These are phyloP conservation scores for Acleris sparsana DNA, from an alignment of 2,888 invertebrate genomes.

Conservation along the genomic window DNA sequence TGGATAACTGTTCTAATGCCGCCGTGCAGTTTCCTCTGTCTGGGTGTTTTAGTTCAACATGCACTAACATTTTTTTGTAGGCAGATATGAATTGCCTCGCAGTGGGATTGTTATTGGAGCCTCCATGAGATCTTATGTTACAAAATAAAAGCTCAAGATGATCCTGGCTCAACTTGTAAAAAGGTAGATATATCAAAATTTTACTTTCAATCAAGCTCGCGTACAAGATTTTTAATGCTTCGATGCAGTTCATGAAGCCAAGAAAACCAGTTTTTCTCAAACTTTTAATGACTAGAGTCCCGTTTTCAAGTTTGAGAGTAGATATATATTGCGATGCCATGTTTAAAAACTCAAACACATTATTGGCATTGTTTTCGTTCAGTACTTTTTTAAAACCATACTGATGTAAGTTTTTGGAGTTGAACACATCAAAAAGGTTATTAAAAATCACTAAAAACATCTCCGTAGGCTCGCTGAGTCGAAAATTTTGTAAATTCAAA, in stretches of 20 bases:
- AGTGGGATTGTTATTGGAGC: constrained; percentile 40
- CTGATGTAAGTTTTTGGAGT: constrained; percentile 32
- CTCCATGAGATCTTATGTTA: constrained; percentile 38
- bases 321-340: constrained; percentile 3
- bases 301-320: constrained; percentile 1
- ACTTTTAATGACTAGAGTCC: constrained; percentile 1
- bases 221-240: constrained; percentile 1
- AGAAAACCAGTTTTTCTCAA: background rate
- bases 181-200: background rate
- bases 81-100: constrained; percentile 34
- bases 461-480: constrained; percentile 14
- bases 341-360: constrained; percentile 19
- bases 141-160: constrained; percentile 37
- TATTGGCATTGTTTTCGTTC: constrained; percentile 22
- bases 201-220: background rate
- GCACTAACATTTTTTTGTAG: constrained; percentile 35
- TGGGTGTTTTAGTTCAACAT: constrained; percentile 7
- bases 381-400: constrained; percentile 36
- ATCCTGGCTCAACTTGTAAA: constrained; percentile 5
- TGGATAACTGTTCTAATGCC: background rate
- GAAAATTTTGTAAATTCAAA: constrained; percentile 3
- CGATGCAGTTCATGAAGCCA: background rate
- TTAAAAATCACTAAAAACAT: constrained; percentile 1
- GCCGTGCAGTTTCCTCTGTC: constrained; percentile 2
- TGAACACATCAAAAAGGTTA: constrained; percentile 38